Conservation (phyloP, 2,797 vertebrate species). For the Pogoniulus pusillus region DNA sequence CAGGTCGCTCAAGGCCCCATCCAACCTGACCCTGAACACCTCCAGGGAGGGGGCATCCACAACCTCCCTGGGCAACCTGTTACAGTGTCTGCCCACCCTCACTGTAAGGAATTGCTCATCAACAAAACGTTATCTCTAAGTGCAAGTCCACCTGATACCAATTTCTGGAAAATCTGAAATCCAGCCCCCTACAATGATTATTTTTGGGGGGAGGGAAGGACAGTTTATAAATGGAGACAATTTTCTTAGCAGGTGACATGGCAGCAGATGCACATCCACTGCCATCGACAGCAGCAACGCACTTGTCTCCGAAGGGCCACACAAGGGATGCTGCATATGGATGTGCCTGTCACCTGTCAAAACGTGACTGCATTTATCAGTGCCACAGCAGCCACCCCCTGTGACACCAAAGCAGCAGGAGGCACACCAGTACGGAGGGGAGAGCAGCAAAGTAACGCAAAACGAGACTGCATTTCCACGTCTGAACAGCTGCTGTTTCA, state of each 20-base stretch:
- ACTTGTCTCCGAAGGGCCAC: neutral
- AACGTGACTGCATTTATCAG: neutral
- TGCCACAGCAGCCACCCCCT: neutral
- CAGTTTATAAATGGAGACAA: neutral
- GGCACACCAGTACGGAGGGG: rapidly evolving
- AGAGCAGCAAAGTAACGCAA: neutral
- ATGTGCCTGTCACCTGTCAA: neutral
- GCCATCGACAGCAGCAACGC: neutral
- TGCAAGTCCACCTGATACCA: neutral
- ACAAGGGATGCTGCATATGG: neutral
- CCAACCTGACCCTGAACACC: too few species aligned
- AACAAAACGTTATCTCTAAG: neutral
- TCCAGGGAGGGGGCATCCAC: too few species aligned
- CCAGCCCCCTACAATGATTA: neutral
- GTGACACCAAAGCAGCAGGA: neutral
- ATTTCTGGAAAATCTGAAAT: neutral
- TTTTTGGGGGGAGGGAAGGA: neutral
- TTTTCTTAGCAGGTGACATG: neutral
- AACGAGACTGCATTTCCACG: neutral
- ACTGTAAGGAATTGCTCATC: neutral
- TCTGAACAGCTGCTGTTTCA: neutral
- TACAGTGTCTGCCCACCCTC: too few species aligned
- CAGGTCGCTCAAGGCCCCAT: too few species aligned
- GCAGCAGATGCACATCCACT: neutral
- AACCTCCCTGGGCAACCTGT: too few species aligned